These are phyloP conservation scores for Morus bassanus DNA, from an alignment of 2,797 vertebrate species.

Conservation along the genomic window DNA sequence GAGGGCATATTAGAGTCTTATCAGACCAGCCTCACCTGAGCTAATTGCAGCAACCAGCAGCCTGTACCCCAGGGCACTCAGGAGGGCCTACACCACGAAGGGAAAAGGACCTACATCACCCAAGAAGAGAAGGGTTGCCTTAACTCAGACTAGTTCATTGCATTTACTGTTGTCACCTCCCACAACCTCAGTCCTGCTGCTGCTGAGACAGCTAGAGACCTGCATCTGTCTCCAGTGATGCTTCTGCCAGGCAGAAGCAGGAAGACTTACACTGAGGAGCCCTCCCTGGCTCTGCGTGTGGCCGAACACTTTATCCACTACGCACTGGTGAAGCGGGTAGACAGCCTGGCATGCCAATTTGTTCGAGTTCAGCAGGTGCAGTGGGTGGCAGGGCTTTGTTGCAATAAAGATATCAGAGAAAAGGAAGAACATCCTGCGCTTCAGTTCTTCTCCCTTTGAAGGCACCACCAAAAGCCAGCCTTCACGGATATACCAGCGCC, in stretches of 20 bases:
- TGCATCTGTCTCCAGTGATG: neutral
- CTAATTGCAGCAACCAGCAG: neutral
- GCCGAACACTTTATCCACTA: constrained; percentile 75
- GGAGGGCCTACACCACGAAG: neutral
- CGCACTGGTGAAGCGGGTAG: constrained; percentile 73
- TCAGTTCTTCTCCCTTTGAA: constrained; percentile 65
- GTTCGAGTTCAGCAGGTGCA: constrained; percentile 69
- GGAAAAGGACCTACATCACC: neutral
- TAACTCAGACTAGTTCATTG: neutral
- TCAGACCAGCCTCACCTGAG: neutral
- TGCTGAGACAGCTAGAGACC: neutral
- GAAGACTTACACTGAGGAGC: constrained; percentile 77
- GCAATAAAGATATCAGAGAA: constrained; percentile 76
- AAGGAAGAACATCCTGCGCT: constrained; percentile 76
- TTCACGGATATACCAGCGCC: constrained; percentile 75
- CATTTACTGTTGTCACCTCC: neutral
- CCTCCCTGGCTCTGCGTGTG: constrained; percentile 74
- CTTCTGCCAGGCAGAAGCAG: neutral
- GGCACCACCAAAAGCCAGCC: constrained; percentile 78
- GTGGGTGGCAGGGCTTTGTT: constrained; percentile 69
- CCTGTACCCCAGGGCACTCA: neutral
- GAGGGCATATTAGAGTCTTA: neutral
- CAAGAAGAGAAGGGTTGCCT: neutral
- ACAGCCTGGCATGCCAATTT: constrained; percentile 71
- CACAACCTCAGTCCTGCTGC: neutral